Percentiles rank a stretch among this genome's conserved stretches.
Evolutionary conservation across 2,113 vertebrate species (phyloP).

Genomic region (Rhinogobius similis): DNA sequence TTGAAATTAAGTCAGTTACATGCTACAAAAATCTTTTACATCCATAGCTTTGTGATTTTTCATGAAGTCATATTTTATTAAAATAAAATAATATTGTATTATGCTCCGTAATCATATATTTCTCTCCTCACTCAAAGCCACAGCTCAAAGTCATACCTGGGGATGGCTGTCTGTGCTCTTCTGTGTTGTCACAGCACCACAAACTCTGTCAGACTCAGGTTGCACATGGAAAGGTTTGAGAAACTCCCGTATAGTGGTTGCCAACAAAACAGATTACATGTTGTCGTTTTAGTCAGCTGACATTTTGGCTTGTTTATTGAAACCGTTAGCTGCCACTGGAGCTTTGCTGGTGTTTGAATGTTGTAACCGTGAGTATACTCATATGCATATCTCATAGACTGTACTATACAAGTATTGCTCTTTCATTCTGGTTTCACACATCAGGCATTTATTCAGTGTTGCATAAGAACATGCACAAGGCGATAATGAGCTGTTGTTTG

Average conservation of each 20-base stretch:
- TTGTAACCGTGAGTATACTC: not conserved
- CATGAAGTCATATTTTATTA: too few relatives aligned
- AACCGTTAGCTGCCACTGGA: not conserved
- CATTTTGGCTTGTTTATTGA: not conserved
- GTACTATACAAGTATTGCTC: not conserved
- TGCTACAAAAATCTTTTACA: too few relatives aligned
- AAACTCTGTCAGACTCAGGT: not conserved
- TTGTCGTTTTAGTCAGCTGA: not conserved
- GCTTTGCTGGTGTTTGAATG: not conserved
- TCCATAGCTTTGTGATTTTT: too few relatives aligned
- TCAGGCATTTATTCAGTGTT: not conserved
- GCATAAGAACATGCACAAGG: not conserved
- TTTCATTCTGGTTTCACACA: not conserved
- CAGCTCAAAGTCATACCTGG: too few relatives aligned
- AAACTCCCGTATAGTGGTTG: not conserved
- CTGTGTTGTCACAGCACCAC: not conserved
- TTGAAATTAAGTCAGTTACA: too few relatives aligned
- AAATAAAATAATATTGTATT: not conserved
- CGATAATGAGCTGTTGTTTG: not conserved
- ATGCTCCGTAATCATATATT: too few relatives aligned
- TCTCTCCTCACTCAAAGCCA: too few relatives aligned
- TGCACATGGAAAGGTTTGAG: not conserved
- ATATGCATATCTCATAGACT: not conserved
- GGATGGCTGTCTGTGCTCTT: not conserved
- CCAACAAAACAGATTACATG: conserved; percentile 5